Percentiles rank a stretch among this genome's conserved stretches.
These are phyloP conservation scores for Idris sp. DNA, from an alignment of 1,140 invertebrate genomes.

Conservation along the genomic window DNA sequence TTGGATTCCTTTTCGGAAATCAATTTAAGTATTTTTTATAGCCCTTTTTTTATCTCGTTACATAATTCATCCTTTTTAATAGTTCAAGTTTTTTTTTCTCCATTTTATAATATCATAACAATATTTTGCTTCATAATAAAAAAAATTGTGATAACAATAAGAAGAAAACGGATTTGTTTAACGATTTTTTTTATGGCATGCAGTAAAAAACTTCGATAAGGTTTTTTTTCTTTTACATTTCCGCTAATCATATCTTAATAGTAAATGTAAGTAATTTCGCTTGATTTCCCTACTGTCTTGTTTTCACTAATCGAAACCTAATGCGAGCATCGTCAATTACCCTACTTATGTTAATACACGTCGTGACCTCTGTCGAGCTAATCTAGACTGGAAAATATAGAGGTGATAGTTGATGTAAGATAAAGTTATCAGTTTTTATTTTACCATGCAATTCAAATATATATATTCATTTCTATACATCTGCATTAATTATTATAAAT, in stretches of 20 bases:
- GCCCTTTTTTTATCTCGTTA: no score
- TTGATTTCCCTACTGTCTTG: conserved; percentile 43
- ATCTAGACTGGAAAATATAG: conserved; percentile 16
- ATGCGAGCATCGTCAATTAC: conserved; percentile 45
- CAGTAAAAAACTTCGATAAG: conserved; percentile 19
- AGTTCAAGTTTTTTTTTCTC: no score
- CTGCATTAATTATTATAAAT: conserved; percentile 23
- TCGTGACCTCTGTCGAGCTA: conserved; percentile 27
- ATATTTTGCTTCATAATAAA: no score
- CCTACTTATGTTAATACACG: conserved; percentile 51
- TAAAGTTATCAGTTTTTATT: conserved; percentile 46
- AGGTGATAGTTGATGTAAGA: conserved; percentile 29
- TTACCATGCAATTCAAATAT: conserved; percentile 25
- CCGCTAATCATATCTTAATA: conserved; percentile 35
- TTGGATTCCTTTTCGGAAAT: no score
- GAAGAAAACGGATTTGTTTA: conserved; percentile 10
- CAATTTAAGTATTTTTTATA: no score
- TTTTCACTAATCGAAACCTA: conserved; percentile 52
- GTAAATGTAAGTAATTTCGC: conserved; percentile 45
- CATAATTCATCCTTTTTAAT: no score
- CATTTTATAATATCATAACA: no score
- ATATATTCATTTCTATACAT: conserved; percentile 25
- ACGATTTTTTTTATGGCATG: conserved; percentile 7
- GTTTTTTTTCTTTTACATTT: conserved; percentile 12
- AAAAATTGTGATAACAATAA: no score